These are phyloP conservation scores for Nerophis lumbriciformis DNA, from an alignment of 2,113 vertebrate species.

Conservation along the genomic window DNA sequence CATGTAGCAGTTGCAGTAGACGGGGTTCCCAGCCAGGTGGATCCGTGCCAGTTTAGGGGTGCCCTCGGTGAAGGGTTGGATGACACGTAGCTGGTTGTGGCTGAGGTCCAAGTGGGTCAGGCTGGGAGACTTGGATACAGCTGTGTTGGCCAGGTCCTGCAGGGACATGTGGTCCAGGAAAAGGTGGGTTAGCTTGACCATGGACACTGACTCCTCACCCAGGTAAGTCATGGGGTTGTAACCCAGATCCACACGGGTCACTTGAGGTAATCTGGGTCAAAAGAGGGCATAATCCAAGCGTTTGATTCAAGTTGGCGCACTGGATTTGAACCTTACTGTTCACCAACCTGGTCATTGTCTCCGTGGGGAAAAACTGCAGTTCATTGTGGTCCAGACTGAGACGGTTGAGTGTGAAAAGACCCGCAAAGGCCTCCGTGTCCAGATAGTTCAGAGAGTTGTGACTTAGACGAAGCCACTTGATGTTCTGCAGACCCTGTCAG, in stretches of 20 bases:
- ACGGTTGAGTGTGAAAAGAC: constrained; percentile 80
- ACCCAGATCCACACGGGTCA: constrained; percentile 79
- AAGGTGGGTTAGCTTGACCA: constrained; percentile 83
- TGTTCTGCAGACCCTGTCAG: constrained; percentile 82
- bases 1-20: constrained; percentile 86
- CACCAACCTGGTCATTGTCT: constrained; percentile 78
- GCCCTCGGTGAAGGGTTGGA: constrained; percentile 76
- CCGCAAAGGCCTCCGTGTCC: constrained; percentile 80
- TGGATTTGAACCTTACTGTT: neutral
- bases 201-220: constrained; percentile 79
- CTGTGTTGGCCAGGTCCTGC: constrained; percentile 79
- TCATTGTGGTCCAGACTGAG: constrained; percentile 91
- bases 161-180: constrained; percentile 82
- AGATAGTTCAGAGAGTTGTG: constrained; percentile 88
- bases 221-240: constrained; percentile 88
- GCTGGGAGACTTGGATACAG: constrained; percentile 75
- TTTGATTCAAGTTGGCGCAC: neutral
- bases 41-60: constrained; percentile 67
- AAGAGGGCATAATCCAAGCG: neutral
- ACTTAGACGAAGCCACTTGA: constrained; percentile 83
- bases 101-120: constrained; percentile 81
- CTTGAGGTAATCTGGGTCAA: constrained; percentile 63
- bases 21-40: constrained; percentile 80
- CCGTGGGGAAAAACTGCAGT: constrained; percentile 82
- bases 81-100: constrained; percentile 80